phyloP scores from a whole-genome alignment of 2,888 invertebrate species.

The Hirtodrosophila trivittata region DNA sequence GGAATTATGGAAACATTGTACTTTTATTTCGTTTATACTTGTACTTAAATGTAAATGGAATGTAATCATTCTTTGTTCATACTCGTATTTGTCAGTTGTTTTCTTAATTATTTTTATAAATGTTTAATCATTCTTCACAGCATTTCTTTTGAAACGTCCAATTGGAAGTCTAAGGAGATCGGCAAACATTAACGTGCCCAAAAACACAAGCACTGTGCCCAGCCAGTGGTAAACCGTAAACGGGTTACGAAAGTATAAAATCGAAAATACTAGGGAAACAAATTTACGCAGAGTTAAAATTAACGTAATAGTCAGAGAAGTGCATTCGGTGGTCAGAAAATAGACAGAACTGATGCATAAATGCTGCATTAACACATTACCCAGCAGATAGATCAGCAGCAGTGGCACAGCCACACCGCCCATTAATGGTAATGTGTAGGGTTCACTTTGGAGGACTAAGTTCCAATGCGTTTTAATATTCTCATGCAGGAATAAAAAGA shows the following conservation, averaged over 20 bases:
- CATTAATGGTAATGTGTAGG: constrained; percentile 31
- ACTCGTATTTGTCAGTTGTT: constrained; percentile 1
- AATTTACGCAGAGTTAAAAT: constrained; percentile 98
- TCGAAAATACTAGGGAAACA: constrained; percentile 95
- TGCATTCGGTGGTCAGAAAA: constrained; percentile 94
- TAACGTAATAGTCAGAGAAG: constrained; percentile 95
- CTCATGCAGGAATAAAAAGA: constrained; percentile 90
- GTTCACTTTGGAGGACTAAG: constrained; percentile 40
- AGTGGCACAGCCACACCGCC: constrained; percentile 48
- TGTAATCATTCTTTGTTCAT: constrained; percentile 46
- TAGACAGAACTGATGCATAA: constrained; percentile 97
- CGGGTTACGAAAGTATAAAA: constrained; percentile 94
- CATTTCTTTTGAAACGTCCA: not conserved
- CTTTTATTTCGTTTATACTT: constrained; percentile 63
- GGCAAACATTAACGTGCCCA: constrained; percentile 95
- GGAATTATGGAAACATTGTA: constrained; percentile 48
- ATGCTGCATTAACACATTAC: constrained; percentile 94
- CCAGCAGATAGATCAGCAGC: constrained; percentile 86
- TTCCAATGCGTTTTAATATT: constrained; percentile 89
- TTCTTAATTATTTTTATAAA: no score
- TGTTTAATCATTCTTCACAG: constrained; percentile 50
- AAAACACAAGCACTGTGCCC: constrained; percentile 93
- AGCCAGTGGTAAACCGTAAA: constrained; percentile 95
- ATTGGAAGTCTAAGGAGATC: constrained; percentile 86
- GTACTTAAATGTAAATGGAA: constrained; percentile 70